phyloP scores from a whole-genome alignment of 2,888 invertebrate genomes.

The Aphodius granarius region DNA sequence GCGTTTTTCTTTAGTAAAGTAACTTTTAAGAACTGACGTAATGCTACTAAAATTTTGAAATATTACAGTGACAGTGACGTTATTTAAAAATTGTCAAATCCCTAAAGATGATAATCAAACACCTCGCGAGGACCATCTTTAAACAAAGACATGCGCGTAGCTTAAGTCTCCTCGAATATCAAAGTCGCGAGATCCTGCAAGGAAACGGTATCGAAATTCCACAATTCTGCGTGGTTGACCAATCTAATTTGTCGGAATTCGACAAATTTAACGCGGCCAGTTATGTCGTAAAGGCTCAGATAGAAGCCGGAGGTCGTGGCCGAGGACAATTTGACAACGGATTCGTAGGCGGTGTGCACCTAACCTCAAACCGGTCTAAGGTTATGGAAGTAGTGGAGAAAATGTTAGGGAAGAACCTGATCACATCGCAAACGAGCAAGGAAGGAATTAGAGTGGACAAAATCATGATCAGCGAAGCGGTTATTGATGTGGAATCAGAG shows the following conservation, averaged over 20 bases:
- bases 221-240: slow-evolving; percentile 80
- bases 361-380: slow-evolving; percentile 77
- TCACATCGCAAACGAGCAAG: slow-evolving; percentile 92
- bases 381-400: slow-evolving; percentile 69
- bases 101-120: not conserved
- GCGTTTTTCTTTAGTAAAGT: no score
- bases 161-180: slow-evolving; percentile 94
- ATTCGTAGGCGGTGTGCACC: slow-evolving; percentile 92
- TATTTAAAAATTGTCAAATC: not conserved
- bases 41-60: no score
- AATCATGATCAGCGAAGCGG: slow-evolving; percentile 95
- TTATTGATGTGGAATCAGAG: slow-evolving; percentile 83
- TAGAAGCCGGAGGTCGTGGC: slow-evolving; percentile 93
- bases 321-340: slow-evolving; percentile 93
- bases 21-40: no score
- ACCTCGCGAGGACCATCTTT: not conserved
- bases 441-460: slow-evolving; percentile 87
- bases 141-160: slow-evolving; percentile 54
- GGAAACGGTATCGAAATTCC: slow-evolving; percentile 87
- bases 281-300: slow-evolving; percentile 88
- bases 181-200: slow-evolving; percentile 89
- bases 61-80: not conserved
- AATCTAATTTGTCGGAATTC: slow-evolving; percentile 4
- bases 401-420: slow-evolving; percentile 88
- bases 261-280: slow-evolving; percentile 8